Evolutionary conservation across 1,140 invertebrate species (phyloP).

Genomic region (Aphelinus atriplicis): DNA sequence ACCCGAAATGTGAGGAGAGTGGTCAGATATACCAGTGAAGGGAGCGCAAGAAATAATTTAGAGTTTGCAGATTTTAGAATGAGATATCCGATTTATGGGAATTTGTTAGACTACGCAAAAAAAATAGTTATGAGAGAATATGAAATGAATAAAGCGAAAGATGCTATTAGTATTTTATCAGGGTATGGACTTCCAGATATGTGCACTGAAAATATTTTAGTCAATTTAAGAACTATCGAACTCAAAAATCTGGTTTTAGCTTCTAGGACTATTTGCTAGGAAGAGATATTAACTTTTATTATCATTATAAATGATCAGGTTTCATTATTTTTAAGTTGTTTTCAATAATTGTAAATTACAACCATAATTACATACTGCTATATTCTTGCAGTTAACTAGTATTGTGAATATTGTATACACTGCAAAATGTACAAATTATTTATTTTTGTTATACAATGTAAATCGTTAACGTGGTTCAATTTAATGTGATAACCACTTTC

Average conservation of each 20-base stretch:
- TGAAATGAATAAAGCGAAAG: not conserved
- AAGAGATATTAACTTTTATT: no score
- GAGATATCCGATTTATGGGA: not conserved
- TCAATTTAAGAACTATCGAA: not conserved
- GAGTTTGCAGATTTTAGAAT: not conserved
- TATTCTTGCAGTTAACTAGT: no score
- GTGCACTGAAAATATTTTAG: constrained; percentile 12
- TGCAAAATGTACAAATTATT: no score
- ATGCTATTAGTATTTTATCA: not conserved
- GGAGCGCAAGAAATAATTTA: not conserved
- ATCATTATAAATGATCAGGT: no score
- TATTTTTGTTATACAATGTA: no score
- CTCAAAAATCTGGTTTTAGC: not conserved
- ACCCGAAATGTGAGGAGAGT: not conserved
- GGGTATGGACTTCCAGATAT: not conserved
- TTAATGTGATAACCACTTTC: no score
- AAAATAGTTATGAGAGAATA: not conserved
- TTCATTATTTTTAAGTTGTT: no score
- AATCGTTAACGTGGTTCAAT: no score
- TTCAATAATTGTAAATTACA: no score
- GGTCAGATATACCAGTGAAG: not conserved
- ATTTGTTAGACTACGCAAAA: not conserved
- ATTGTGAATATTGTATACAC: no score
- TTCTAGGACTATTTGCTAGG: not conserved
- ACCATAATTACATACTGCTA: no score